Conservation (phyloP, 2,113 vertebrate species). For the Thalassarche chlororhynchos region DNA sequence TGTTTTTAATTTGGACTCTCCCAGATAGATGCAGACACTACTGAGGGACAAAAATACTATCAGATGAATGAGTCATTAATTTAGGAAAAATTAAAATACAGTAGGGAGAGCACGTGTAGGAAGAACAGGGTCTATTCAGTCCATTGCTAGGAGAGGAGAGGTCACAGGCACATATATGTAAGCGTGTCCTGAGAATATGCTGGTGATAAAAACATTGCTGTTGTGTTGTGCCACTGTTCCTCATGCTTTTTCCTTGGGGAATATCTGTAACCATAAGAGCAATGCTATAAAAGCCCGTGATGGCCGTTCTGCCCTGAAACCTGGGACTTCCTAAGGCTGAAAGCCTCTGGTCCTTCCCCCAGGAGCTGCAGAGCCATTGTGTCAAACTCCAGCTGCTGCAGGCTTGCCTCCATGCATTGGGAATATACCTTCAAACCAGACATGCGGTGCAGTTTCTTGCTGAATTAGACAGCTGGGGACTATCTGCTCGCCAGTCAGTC, state of each 20-base stretch:
- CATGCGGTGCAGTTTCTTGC: fast-evolving
- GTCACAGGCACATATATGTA: not conserved
- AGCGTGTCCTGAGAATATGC: not conserved
- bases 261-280: not conserved
- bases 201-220: not conserved
- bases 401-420: not conserved
- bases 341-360: not conserved
- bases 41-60: not conserved
- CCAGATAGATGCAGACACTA: not conserved
- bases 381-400: not conserved
- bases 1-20: not conserved
- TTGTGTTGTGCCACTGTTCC: not conserved
- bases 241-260: not conserved
- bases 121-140: not conserved
- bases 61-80: not conserved
- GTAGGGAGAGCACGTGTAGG: not conserved
- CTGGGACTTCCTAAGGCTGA: not conserved
- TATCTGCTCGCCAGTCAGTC: not conserved
- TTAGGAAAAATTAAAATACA: not conserved
- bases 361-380: not conserved
- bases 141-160: not conserved
- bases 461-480: not conserved
- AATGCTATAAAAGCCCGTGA: not conserved
- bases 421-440: not conserved
- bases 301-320: not conserved